A percentile compares a stretch with the other conserved stretches of the same genome.
Evolutionary conservation across 1,140 invertebrate species (phyloP).

Genomic region (Lepidostoma basale): DNA sequence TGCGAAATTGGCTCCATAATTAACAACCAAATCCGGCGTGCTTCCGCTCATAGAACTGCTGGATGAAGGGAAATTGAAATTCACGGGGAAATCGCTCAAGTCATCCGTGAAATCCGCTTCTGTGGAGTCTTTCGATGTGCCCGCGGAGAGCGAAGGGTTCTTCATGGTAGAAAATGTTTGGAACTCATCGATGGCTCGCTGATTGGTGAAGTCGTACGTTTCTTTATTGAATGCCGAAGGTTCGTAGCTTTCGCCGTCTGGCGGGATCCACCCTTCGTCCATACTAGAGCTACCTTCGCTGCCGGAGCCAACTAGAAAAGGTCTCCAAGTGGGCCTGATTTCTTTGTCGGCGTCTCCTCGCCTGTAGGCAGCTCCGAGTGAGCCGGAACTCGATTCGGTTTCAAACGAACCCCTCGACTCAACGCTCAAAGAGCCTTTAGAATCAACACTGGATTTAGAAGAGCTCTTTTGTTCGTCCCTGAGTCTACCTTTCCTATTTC

Average conservation of each 20-base stretch:
- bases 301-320: conserved; percentile 79
- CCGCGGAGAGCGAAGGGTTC: conserved; percentile 62
- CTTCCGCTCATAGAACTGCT: conserved; percentile 60
- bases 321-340: conserved; percentile 77
- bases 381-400: conserved; percentile 77
- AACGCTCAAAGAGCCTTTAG: conserved; percentile 65
- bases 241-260: conserved; percentile 72
- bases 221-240: conserved; percentile 58
- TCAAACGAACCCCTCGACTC: conserved; percentile 72
- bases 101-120: conserved; percentile 75
- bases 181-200: conserved; percentile 58
- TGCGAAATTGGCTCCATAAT: conserved; percentile 73
- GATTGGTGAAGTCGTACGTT: conserved; percentile 57
- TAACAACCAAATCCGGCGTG: conserved; percentile 70
- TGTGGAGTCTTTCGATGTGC: conserved; percentile 65
- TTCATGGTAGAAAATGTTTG: conserved; percentile 59
- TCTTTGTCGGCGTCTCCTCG: conserved; percentile 66
- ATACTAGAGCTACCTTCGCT: conserved; percentile 75
- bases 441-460: conserved; percentile 67
- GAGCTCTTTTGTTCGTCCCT: conserved; percentile 61
- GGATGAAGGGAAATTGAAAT: conserved; percentile 70
- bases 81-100: conserved; percentile 72
- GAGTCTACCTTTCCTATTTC: conserved; percentile 51
- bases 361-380: conserved; percentile 69
- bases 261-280: conserved; percentile 79